Conservation (phyloP, 2,888 invertebrate species). For the Drosophila putrida region DNA sequence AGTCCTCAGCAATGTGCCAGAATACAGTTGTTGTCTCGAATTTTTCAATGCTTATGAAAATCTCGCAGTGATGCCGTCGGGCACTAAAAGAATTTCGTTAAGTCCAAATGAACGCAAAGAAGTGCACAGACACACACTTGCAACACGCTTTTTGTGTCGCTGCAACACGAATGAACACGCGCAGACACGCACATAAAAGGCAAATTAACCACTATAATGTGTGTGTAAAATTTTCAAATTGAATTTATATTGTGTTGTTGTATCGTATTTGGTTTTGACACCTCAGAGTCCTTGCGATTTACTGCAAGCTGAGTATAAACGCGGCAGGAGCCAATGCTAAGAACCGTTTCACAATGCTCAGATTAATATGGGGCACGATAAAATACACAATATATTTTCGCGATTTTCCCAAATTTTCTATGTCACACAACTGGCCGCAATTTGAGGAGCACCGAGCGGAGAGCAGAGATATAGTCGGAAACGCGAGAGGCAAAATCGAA, state of each 20-base stretch:
- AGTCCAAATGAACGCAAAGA: slow-evolving; percentile 32
- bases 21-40: slow-evolving; percentile 27
- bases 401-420: slow-evolving; percentile 49
- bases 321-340: slow-evolving; percentile 10
- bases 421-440: slow-evolving; percentile 50
- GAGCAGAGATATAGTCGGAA: slow-evolving; percentile 24
- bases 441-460: slow-evolving; percentile 48
- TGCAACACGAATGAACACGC: slow-evolving; percentile 40
- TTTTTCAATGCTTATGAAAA: slow-evolving; percentile 43
- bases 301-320: slow-evolving; percentile 1
- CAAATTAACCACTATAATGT: slow-evolving; percentile 35
- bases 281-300: not conserved
- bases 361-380: not conserved
- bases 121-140: slow-evolving; percentile 8
- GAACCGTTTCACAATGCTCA: slow-evolving; percentile 8
- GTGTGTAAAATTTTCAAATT: slow-evolving; percentile 36
- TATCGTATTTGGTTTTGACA: slow-evolving; percentile 23
- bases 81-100: slow-evolving; percentile 25
- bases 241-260: slow-evolving; percentile 5
- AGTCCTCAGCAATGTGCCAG: slow-evolving; percentile 33
- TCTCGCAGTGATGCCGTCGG: slow-evolving; percentile 23
- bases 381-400: slow-evolving; percentile 27
- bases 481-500: slow-evolving; percentile 56
- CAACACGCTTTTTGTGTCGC: slow-evolving; percentile 9
- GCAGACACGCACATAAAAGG: slow-evolving; percentile 20